Percentiles rank a stretch among this genome's conserved stretches.
Evolutionary conservation across 2,888 invertebrate species (phyloP).

Genomic region (Chironomus tentans): DNA sequence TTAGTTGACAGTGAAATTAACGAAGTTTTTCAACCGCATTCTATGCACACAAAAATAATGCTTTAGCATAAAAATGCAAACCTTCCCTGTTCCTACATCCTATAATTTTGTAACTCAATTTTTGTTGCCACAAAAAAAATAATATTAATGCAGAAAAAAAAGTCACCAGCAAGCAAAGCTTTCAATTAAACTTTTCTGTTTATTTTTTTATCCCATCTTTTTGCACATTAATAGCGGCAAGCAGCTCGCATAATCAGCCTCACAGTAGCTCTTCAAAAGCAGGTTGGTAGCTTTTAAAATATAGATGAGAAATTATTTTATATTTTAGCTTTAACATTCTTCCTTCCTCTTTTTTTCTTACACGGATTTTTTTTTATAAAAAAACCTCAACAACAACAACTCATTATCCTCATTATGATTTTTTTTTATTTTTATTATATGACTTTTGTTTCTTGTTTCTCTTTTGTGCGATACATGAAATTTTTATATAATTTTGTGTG

Average conservation of each 20-base stretch:
- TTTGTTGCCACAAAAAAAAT: background rate
- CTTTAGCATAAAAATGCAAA: background rate
- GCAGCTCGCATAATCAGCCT: conserved; percentile 22
- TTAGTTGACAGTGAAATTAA: too few species aligned
- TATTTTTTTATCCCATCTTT: background rate
- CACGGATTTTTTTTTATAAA: background rate
- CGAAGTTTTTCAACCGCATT: too few species aligned
- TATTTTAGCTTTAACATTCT: background rate
- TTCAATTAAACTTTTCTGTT: background rate
- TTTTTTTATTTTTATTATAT: background rate
- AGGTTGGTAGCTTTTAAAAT: conserved; percentile 18
- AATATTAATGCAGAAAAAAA: background rate
- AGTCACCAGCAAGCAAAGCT: background rate
- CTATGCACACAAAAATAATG: background rate
- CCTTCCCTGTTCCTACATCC: background rate
- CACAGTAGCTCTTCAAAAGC: conserved; percentile 23
- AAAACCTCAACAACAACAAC: background rate
- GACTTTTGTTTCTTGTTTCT: background rate
- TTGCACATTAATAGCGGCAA: background rate
- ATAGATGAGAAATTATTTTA: background rate
- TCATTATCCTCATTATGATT: background rate
- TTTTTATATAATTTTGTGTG: too few species aligned
- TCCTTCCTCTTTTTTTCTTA: background rate
- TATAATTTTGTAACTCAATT: background rate
- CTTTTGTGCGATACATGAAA: background rate